Evolutionary conservation across 1,140 invertebrate genomes (phyloP), one percentile per base, ranked within the genome.

Genomic region (Caenorhabditis brenneri): DNA sequence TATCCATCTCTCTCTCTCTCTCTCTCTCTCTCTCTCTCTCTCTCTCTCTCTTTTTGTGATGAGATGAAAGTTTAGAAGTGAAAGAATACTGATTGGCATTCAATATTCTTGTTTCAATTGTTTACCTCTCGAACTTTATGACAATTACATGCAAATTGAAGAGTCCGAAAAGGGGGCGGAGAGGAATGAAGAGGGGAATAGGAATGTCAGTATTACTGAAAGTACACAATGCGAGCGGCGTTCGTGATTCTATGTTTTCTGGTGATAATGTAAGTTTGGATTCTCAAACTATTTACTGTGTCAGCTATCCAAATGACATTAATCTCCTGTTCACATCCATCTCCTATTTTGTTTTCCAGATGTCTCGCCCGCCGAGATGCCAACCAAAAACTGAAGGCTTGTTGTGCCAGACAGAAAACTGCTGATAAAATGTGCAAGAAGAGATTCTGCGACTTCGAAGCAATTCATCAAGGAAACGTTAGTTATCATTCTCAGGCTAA

Each of bases 321-420:
- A n/a, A n/a, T n/a, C n/a, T n/a, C n/a, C n/a, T n/a, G n/a, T n/a
- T n/a, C n/a, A n/a, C n/a, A n/a, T n/a, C n/a, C n/a, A n/a, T n/a
- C n/a, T n/a, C n/a, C n/a, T n/a, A n/a, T n/a, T 46, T 12, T 58
- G 1, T 16, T 27, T 65, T 46, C 46, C 33, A 74, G 65, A 27
- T 24, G n/a, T 46, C 12, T 24, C 10, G 85, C 86, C 4, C 60
- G 49, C 31, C 29, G 88, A 74, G 87, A 88, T 85, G 85, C 79
- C 42, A 88, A 88, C 81, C 87, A 88, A 46, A 88, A 88, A 36
- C 79, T 89, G 9, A 89, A 89, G 65, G 60, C 82, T 2, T 89
- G 88, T 65, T 89, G 88, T 86, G 89, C 88, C 19, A 48, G 89
- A 51, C 88, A 89, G 60, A 90, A 89, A 48, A 86, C 58, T 24